Base-by-base conservation (phyloP, 2,113 vertebrate species). In the Psettodes erumei region DNA sequence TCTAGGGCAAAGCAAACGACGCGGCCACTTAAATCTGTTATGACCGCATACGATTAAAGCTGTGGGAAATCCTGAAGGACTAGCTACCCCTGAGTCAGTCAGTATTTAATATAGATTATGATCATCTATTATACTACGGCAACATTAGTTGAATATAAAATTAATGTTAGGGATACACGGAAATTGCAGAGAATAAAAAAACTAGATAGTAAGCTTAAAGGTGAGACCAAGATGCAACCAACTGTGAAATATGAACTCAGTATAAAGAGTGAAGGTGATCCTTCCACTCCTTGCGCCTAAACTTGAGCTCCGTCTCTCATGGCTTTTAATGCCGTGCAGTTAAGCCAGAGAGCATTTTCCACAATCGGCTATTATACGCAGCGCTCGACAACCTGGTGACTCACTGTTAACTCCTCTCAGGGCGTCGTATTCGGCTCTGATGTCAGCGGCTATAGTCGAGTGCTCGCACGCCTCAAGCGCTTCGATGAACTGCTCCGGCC, bases 401-500 rank as follows among this genome's bases (percentile, higher is more conserved):
- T 78, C 58, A 89, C 85, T 67, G 74, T 47, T 65, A 9, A 11
- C 40, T 48, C 19, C 42, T 47, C 19, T 90, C 55, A 94, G 84
- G 55, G 77, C 0, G 37, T 90, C 16, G 81, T 95, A 95, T 37
- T 70, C 84, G 0, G 16, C 54, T 43, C 71, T 62, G 25, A 95
- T 72, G 10, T 88, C 85, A 16, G 69, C 48, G 16, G 93, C 92
- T 4, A 95, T 32, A 0, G 0, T 3, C 0, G 0, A 0, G 0
- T 92, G 81, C 38, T 92, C 90, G 68, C 86, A 92, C 7, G 23
- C 65, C 37, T 77, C 82, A 0, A 95, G 83, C 0, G 90, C 93
- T 2, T 15, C 2, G 30, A 95, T 93, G 47, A 95, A 92, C 62
- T 94, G 67, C 21, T 93, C 88, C 0, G 90, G 86, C 94, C 94